phyloP scores from a whole-genome alignment of 37 sponge, comb jelly and placozoan species.

The Halichondria panicea region DNA sequence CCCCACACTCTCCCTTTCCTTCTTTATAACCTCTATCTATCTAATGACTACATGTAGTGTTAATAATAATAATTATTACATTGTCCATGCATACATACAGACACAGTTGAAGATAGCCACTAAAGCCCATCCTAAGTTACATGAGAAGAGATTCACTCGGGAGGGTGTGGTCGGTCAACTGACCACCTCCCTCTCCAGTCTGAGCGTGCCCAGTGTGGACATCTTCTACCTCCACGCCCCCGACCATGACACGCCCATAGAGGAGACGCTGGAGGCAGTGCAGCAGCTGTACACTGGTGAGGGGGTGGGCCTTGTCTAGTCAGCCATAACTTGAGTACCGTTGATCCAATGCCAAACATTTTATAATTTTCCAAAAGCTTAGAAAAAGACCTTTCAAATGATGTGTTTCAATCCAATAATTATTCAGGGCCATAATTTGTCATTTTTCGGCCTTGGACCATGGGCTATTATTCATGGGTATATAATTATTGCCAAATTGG shows the following conservation, averaged over 20 bases:
- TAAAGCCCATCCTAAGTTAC: constrained; percentile 81
- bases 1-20: too few species aligned
- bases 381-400: neutral
- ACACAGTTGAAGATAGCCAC: constrained; percentile 60
- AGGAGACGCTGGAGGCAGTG: constrained; percentile 81
- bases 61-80: too few species aligned
- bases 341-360: neutral
- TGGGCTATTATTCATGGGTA: too few species aligned
- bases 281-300: constrained; percentile 75
- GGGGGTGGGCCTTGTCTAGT: too few species aligned
- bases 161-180: constrained; percentile 62
- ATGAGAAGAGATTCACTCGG: constrained; percentile 13
- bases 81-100: too few species aligned
- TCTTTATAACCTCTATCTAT: too few species aligned
- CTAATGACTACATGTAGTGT: too few species aligned
- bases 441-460: too few species aligned
- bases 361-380: neutral
- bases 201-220: constrained; percentile 71
- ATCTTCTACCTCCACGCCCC: constrained; percentile 91
- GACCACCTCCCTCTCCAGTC: constrained; percentile 41
- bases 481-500: too few species aligned
- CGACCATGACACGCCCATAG: constrained; percentile 82
- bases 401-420: neutral
- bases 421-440: neutral
- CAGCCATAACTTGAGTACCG: neutral